Evolutionary conservation across 1,140 invertebrate species (phyloP), one percentile per base, ranked within the genome.

Genomic region (Drosophila funebris): DNA sequence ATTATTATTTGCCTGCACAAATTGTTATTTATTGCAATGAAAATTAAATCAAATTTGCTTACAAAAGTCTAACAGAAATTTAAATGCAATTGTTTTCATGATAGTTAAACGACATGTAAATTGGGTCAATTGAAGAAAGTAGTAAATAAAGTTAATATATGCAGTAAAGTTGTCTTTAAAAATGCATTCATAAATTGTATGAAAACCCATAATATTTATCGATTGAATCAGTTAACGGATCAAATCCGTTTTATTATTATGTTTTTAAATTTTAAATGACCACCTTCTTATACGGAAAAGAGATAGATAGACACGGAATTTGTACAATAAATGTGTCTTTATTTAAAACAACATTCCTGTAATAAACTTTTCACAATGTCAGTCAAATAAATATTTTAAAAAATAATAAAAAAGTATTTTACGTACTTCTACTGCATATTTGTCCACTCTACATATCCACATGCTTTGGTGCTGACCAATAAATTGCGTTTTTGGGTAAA

Each of bases 401-500:
- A n/a, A n/a, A n/a, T n/a, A n/a, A n/a, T n/a, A n/a, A n/a, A n/a
- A n/a, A n/a, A n/a, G n/a, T n/a, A n/a, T n/a, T n/a, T n/a, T n/a
- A n/a, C n/a, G n/a, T n/a, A n/a, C n/a, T n/a, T 22, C 22, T 33
- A 33, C 31, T 9, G 7, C 0, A 3, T 11, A n/a, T 33, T 18
- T 4, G 27, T 11, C 41, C 22, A 54, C 41, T 44, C 14, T 39
- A n/a, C 1, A 16, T 43, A 43, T 8, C 31, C 31, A 33, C 31
- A 33, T 33, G 20, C 11, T 13, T 13, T 5, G 1, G 20, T 24
- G n/a, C 18, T 31, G 27, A 22, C 24, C 39, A 46, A 70, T 27
- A 27, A 46, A 27, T 27, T 46, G 4, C 22, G 27, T 64, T 16
- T 56, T 7, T 44, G 14, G 63, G 50, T 41, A 71, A 71, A 64